phyloP scores from a whole-genome alignment of 1,140 invertebrate genomes.

The Brachionus calyciflorus region DNA sequence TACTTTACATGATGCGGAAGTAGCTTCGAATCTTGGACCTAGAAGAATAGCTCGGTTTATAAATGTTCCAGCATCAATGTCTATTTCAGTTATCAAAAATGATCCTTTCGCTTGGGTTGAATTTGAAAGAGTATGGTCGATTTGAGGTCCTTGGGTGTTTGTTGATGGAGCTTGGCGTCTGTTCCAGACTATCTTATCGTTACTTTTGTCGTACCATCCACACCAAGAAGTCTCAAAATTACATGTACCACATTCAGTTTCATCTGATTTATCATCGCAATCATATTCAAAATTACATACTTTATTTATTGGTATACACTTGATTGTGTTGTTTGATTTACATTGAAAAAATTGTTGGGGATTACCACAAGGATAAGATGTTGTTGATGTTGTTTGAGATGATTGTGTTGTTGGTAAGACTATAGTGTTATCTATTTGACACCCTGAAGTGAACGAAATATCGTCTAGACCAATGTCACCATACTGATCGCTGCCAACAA shows the following conservation, averaged over 20 bases:
- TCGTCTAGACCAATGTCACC: slow-evolving; percentile 59
- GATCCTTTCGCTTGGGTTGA: slow-evolving; percentile 65
- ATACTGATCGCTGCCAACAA: slow-evolving; percentile 67
- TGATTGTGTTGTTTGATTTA: slow-evolving; percentile 21
- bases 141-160: slow-evolving; percentile 66
- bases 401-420: too few species aligned
- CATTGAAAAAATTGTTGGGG: background rate
- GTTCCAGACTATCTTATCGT: slow-evolving; percentile 73
- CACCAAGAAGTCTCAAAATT: slow-evolving; percentile 63
- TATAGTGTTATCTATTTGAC: background rate
- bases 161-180: slow-evolving; percentile 68
- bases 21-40: slow-evolving; percentile 51
- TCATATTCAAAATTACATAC: slow-evolving; percentile 71
- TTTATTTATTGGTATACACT: slow-evolving; percentile 52
- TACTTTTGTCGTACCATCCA: slow-evolving; percentile 71
- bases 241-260: slow-evolving; percentile 54
- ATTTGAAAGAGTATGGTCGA: slow-evolving; percentile 68
- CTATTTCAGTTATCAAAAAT: slow-evolving; percentile 50
- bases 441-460: slow-evolving; percentile 53
- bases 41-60: slow-evolving; percentile 50
- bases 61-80: slow-evolving; percentile 60
- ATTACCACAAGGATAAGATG: slow-evolving; percentile 47
- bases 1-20: slow-evolving; percentile 53
- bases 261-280: slow-evolving; percentile 55
- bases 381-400: too few species aligned